These are phyloP conservation scores for Poeciliopsis turneri DNA, from an alignment of 2,797 vertebrate genomes.

Conservation along the genomic window DNA sequence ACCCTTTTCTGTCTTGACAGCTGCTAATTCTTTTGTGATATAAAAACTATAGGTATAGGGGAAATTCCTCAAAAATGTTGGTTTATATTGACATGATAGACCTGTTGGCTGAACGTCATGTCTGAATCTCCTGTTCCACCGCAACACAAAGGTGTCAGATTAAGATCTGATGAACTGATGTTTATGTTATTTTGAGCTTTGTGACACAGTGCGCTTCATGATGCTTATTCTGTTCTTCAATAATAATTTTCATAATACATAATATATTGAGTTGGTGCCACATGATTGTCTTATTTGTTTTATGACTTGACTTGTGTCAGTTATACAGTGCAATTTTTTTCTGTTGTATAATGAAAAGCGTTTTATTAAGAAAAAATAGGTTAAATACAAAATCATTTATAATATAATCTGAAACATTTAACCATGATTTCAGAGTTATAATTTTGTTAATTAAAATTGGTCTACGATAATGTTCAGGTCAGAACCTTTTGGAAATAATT, in stretches of 20 bases:
- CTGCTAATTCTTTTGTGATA: not conserved
- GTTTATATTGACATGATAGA: not conserved
- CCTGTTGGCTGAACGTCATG: not conserved
- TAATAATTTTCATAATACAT: not conserved
- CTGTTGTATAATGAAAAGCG: not conserved
- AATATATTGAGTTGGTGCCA: not conserved
- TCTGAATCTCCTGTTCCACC: not conserved
- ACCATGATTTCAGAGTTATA: not conserved
- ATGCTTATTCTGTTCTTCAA: not conserved
- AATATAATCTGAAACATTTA: not conserved
- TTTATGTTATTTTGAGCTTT: slow-evolving; percentile 4
- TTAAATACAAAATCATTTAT: not conserved
- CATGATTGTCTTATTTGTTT: not conserved
- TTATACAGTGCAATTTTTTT: not conserved
- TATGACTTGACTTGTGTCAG: not conserved
- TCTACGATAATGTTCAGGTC: not conserved
- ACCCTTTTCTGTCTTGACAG: not conserved
- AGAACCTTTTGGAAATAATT: not conserved
- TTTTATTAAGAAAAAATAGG: not conserved
- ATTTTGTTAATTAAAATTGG: not conserved
- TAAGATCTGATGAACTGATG: not conserved
- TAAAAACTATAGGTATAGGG: not conserved
- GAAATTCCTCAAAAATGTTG: not conserved
- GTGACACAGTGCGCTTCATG: slow-evolving; percentile 5
- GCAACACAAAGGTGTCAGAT: not conserved